These are phyloP conservation scores for Cotesia typhae DNA, from an alignment of 1,140 invertebrate species.

Conservation along the genomic window DNA sequence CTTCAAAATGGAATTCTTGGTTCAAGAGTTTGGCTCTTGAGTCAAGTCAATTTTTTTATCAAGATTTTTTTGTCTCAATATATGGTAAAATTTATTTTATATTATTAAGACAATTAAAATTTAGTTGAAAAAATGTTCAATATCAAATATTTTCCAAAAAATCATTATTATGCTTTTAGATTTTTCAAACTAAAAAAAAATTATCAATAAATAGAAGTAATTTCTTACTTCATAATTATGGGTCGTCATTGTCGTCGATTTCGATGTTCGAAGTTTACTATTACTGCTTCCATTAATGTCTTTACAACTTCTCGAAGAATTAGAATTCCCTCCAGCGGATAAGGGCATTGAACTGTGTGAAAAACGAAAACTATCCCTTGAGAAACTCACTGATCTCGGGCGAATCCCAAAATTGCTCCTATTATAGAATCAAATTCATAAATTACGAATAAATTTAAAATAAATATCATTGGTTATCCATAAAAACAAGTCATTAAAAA, in stretches of 20 bases:
- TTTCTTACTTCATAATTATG: constrained; percentile 28
- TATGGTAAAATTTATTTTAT: no score
- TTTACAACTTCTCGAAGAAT: constrained; percentile 18
- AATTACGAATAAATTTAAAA: no score
- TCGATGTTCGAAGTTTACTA: constrained; percentile 32
- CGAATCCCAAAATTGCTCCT: constrained; percentile 39
- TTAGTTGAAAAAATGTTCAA: no score
- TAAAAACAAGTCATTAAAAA: no score
- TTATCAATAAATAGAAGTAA: background rate
- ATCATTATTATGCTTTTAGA: background rate
- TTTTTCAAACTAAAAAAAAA: constrained; percentile 15
- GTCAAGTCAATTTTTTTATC: no score
- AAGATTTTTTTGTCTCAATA: no score
- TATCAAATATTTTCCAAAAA: no score
- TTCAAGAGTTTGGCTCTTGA: no score
- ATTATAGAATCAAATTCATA: no score
- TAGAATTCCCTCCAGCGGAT: background rate
- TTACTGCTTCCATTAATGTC: background rate
- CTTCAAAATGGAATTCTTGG: no score
- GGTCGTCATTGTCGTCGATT: constrained; percentile 33
- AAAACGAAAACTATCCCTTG: constrained; percentile 20
- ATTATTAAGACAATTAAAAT: no score
- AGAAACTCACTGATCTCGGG: constrained; percentile 51
- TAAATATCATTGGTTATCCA: no score
- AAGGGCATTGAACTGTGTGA: constrained; percentile 18